These are phyloP conservation scores for Hydropotes inermis DNA, from an alignment of 2,113 vertebrate genomes.

Conservation along the genomic window DNA sequence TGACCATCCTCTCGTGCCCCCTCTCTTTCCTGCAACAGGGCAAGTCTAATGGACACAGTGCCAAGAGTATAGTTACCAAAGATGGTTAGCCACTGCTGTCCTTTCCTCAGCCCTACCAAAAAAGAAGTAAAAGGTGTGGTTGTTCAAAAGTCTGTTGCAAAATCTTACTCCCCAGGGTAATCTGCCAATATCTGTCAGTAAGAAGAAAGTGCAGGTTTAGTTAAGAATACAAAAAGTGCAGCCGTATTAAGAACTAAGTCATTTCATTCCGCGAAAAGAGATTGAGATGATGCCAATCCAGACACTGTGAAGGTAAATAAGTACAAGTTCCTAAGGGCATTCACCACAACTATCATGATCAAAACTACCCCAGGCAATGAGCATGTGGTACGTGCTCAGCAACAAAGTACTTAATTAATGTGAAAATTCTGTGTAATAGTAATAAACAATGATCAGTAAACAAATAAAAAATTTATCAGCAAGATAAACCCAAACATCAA, in stretches of 20 bases:
- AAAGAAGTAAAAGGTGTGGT: neutral
- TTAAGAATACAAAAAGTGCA: neutral
- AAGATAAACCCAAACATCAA: neutral
- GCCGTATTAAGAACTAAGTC: neutral
- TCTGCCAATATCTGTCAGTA: neutral
- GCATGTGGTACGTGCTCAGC: too few species aligned
- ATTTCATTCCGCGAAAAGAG: neutral
- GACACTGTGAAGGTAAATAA: neutral
- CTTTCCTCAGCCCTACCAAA: neutral
- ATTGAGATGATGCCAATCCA: neutral
- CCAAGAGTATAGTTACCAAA: neutral
- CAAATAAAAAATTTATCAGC: neutral
- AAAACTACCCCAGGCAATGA: neutral
- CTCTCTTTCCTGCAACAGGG: neutral
- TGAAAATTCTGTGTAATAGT: slow-evolving; percentile 3
- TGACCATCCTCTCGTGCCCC: neutral
- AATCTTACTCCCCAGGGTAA: neutral
- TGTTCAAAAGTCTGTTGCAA: neutral
- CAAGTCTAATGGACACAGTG: neutral
- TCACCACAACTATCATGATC: neutral
- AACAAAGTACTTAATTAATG: neutral
- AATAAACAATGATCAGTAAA: neutral
- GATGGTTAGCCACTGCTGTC: neutral
- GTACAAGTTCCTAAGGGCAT: neutral
- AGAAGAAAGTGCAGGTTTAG: neutral